Evolutionary conservation across 2,888 invertebrate species (phyloP).

Genomic region (Pedicia rivosa): DNA sequence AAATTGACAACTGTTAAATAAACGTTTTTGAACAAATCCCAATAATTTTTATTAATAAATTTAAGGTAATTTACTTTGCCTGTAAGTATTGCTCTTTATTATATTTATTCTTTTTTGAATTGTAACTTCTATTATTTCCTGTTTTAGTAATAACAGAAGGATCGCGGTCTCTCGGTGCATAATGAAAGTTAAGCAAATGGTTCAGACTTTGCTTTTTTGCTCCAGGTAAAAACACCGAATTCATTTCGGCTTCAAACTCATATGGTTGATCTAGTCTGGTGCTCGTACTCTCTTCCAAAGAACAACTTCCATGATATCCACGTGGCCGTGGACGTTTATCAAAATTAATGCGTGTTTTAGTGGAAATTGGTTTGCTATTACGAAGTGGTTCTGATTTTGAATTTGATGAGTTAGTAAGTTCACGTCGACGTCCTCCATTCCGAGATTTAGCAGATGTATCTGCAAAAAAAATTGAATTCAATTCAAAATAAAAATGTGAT

Average conservation of each 20-base stretch:
- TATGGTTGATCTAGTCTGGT: slow-evolving; percentile 23
- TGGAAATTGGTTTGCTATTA: slow-evolving; percentile 48
- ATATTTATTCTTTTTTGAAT: slow-evolving; percentile 50
- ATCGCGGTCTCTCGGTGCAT: slow-evolving; percentile 41
- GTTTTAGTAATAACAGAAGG: slow-evolving; percentile 18
- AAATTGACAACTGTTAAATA: slow-evolving; percentile 75
- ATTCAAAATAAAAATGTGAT: not conserved
- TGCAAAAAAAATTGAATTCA: slow-evolving; percentile 8
- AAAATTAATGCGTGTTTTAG: slow-evolving; percentile 42
- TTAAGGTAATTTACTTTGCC: slow-evolving; percentile 66
- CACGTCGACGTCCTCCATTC: slow-evolving; percentile 24
- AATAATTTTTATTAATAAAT: too few relatives aligned
- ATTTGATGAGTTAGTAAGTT: slow-evolving; percentile 30
- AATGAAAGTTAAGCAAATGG: slow-evolving; percentile 87
- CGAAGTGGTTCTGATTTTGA: slow-evolving; percentile 46
- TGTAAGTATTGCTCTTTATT: slow-evolving; percentile 90
- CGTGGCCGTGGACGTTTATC: slow-evolving; percentile 40
- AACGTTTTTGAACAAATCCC: too few relatives aligned
- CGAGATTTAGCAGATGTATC: too few relatives aligned
- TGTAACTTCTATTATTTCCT: slow-evolving; percentile 14
- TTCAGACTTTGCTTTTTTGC: slow-evolving; percentile 86
- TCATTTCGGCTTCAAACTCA: slow-evolving; percentile 49
- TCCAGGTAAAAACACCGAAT: slow-evolving; percentile 68
- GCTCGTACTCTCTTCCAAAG: slow-evolving; percentile 7
- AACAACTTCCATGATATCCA: slow-evolving; percentile 35